Evolutionary conservation across 2,888 invertebrate genomes (phyloP), one percentile per base, ranked within the genome.

Genomic region (Drosophila demipolita): DNA sequence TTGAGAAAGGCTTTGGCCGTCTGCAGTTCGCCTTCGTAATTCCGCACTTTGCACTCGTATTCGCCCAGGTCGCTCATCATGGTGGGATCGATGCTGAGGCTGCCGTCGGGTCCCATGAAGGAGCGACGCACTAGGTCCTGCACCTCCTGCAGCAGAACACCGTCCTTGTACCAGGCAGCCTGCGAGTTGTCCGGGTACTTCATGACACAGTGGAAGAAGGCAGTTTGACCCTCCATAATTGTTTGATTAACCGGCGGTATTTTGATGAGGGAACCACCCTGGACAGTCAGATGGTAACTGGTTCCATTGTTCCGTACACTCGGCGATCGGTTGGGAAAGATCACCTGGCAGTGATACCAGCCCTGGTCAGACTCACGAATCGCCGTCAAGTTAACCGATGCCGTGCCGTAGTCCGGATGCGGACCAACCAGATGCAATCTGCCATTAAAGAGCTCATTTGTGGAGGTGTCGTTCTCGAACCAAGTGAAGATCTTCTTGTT

Each of bases 191-290:
- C 95, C 65, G 95, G 94, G 80, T 96, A 96, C 92, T 97, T 97
- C 57, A 97, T 96, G 66, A 96, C 95, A 92, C 98, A 98, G 73
- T 96, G 95, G 83, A 98, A 96, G 91, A 96, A 95, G 0, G 96
- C 97, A 70, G 96, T 95, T 82, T 96, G 96, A 8, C 97, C 97
- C 93, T 98, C 98, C 94, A 96, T 94, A 60, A 96, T 96, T 4
- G 98, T 98, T 92, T 95, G 95, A 93, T 99, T 98, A 85, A 96
- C 95, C 7, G 98, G 98, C 49, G 98, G 97, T 67, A 96, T 96
- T 86, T 96, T 96, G 89, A 99, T 96, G 60, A 98, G 94, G 75
- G 97, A 97, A 77, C 97, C 97, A 89, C 98, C 97, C 93, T 97
- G 97, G 42, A 98, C 98, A 65, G 96, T 95, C 66, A 98, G 95